Base-by-base conservation (phyloP, 1,140 invertebrate species). In the Atta cephalotes region DNA sequence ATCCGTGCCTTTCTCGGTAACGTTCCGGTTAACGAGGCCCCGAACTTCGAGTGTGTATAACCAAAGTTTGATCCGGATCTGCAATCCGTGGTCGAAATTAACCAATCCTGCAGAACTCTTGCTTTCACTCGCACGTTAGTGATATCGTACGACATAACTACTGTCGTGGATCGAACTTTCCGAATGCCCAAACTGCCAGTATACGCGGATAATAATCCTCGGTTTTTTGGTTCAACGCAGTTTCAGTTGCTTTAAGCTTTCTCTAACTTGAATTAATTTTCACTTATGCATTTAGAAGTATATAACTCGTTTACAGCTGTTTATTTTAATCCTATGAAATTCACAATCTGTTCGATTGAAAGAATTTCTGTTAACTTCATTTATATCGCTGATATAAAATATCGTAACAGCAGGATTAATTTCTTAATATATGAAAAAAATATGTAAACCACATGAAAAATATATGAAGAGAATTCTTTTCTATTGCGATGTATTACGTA, bases 141-240 rank as follows among this genome's bases (percentile, higher is more conserved):
- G 78, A 63, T 39, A 39, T 51, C 76, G 76, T 49, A 21, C 58
- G 76, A 81, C 51, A 56, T 56, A 58, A 71, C 31, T 81, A 21
- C 45, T 66, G 62, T 79, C 77, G 60, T 12, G 28, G 60, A 66
- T 71, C n/a, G 65, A 81, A 68, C 65, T 81, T 70, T 81, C 58
- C 65, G 78, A 81, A 21, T 45, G 65, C 31, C 31, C 28, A n/a
- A 71, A 14, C 28, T 71, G 21, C 31, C 18, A n/a, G 14, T 39
- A 4, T 49, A 71, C 65, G 76, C 2, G 45, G 53, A 39, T 14
- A 25, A 14, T 25, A 25, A 6, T 39, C 49, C 45, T 31, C 21
- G 12, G 10, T 58, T 28, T 70, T 72, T 58, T 12, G 7, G n/a
- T 28, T 68, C n/a, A 31, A 31, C 12, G 28, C 14, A 71, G 51